Conservation (phyloP, 2,888 invertebrate genomes). For the Epinotia nisella region DNA sequence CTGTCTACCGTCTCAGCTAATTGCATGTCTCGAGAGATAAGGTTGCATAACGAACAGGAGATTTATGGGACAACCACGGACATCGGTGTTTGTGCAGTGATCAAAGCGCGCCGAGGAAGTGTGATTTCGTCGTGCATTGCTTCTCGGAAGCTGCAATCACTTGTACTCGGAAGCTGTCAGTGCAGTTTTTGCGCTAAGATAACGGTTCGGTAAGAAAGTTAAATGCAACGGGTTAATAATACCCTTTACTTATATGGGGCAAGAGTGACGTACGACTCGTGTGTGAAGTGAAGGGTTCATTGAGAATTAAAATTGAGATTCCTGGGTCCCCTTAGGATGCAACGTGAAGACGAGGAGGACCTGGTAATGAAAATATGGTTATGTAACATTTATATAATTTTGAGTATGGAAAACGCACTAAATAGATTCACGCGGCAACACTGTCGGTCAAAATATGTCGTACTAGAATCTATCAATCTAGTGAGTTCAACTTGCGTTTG, state of each 20-base stretch:
- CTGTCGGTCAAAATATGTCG: too few species aligned
- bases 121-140: constrained; percentile 65
- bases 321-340: too few species aligned
- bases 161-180: constrained; percentile 59
- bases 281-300: constrained; percentile 13
- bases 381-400: too few species aligned
- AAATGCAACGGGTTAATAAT: constrained; percentile 23
- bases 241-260: not conserved
- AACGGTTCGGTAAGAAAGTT: constrained; percentile 27
- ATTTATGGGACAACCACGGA: constrained; percentile 27
- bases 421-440: too few species aligned
- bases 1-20: constrained; percentile 21
- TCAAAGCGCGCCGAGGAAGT: constrained; percentile 61
- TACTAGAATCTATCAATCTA: too few species aligned
- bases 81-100: constrained; percentile 50
- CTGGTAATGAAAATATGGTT: not conserved
- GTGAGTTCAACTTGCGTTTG: too few species aligned
- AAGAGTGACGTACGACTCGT: not conserved
- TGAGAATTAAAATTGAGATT: not conserved
- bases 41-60: constrained; percentile 37
- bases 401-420: too few species aligned
- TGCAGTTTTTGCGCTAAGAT: constrained; percentile 60
- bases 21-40: constrained; percentile 39
- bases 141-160: constrained; percentile 71
- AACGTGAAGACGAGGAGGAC: not conserved